Percentiles rank a stretch among this genome's conserved stretches.
These are phyloP conservation scores for Eupleurogrammus muticus DNA, from an alignment of 2,797 vertebrate species.

Conservation along the genomic window DNA sequence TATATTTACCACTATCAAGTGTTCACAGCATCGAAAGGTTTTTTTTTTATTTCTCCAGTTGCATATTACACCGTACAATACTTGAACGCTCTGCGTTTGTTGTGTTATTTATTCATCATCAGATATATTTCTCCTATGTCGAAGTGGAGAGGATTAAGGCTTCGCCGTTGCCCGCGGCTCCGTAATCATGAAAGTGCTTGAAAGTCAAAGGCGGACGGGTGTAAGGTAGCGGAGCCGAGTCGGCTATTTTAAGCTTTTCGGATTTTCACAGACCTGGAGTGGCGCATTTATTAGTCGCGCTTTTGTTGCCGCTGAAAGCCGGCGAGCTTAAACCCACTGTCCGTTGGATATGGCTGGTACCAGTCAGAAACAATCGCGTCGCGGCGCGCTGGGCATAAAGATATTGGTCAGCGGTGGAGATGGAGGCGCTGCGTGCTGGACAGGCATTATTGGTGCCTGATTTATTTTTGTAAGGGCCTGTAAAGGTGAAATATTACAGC, in stretches of 20 bases:
- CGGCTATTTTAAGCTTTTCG: slow-evolving; percentile 33
- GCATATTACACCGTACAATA: neutral
- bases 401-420: slow-evolving; percentile 53
- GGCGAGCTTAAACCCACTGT: slow-evolving; percentile 36
- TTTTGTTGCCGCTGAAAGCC: slow-evolving; percentile 47
- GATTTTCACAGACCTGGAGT: slow-evolving; percentile 38
- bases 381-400: slow-evolving; percentile 8
- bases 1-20: slow-evolving; percentile 8
- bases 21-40: slow-evolving; percentile 1
- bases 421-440: slow-evolving; percentile 35
- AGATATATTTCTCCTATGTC: slow-evolving; percentile 26
- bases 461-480: slow-evolving; percentile 28
- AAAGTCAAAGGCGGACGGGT: slow-evolving; percentile 45
- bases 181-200: slow-evolving; percentile 38
- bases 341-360: slow-evolving; percentile 39
- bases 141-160: slow-evolving; percentile 32
- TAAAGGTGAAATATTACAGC: slow-evolving; percentile 49
- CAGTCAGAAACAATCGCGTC: slow-evolving; percentile 51
- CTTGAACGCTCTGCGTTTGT: slow-evolving; percentile 3
- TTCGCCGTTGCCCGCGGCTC: slow-evolving; percentile 27
- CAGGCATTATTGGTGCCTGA: slow-evolving; percentile 33
- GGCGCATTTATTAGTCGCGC: slow-evolving; percentile 34
- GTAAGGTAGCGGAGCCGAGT: slow-evolving; percentile 22
- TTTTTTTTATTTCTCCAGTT: neutral
- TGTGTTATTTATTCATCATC: slow-evolving; percentile 43